Evolutionary conservation across 2,888 invertebrate species (phyloP).

Genomic region (Amiota communis): DNA sequence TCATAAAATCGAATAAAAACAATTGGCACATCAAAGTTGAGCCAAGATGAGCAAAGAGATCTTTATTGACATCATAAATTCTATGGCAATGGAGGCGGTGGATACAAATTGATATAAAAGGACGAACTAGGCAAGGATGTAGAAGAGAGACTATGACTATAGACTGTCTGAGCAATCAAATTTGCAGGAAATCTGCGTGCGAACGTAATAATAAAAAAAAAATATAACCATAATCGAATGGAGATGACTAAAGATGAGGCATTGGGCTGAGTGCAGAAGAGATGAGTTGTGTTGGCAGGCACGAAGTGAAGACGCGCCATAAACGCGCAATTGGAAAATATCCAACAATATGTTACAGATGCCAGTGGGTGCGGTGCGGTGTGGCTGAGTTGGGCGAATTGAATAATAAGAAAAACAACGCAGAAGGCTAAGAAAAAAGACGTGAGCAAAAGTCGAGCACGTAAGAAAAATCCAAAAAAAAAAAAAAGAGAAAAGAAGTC

Average conservation of each 20-base stretch:
- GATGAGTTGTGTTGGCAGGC: too few relatives aligned
- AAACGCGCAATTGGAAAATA: conserved; percentile 36
- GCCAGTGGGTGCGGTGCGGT: background rate
- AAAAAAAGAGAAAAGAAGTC: conserved; percentile 44
- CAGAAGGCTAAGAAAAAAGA: background rate
- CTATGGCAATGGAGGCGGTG: background rate
- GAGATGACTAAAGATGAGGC: too few relatives aligned
- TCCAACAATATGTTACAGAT: conserved; percentile 55
- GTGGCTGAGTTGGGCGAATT: background rate
- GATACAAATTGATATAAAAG: too few relatives aligned
- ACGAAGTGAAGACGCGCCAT: conserved; percentile 25
- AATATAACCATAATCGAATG: conserved; percentile 41
- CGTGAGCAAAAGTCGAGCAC: conserved; percentile 41
- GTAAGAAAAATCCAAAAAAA: conserved; percentile 50
- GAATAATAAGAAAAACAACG: background rate
- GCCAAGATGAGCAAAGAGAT: conserved; percentile 46
- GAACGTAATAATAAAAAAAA: conserved; percentile 28
- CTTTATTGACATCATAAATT: conserved; percentile 46
- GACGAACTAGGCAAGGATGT: too few relatives aligned
- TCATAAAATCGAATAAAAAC: conserved; percentile 69
- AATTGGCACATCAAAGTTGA: conserved; percentile 63
- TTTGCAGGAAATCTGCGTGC: conserved; percentile 11
- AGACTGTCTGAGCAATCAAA: conserved; percentile 22
- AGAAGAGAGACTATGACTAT: too few relatives aligned
- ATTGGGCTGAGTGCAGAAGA: too few relatives aligned